Evolutionary conservation across 2,113 vertebrate genomes (phyloP), one percentile per base, ranked within the genome.

Genomic region (Calidris pugnax): DNA sequence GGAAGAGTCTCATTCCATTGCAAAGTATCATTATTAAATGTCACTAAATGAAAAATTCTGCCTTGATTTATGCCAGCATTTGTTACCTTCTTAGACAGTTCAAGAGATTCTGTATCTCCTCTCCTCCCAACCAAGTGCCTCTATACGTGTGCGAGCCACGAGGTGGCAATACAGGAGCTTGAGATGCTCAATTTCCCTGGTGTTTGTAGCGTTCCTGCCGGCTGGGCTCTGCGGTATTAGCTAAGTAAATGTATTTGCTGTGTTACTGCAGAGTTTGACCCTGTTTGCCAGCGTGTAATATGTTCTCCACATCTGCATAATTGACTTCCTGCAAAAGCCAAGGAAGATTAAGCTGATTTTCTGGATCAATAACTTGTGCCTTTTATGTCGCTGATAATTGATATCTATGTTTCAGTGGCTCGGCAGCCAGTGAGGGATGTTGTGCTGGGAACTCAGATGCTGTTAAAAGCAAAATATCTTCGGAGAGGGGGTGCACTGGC

Each of bases 161-260:
- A 85, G 95, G 69, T 95, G 97, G 96, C 95, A 93, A 71, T 93
- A n/a, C 19, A 87, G 32, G 90, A 92, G 62, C 60, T 93, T 27
- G 39, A 9, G 0, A 86, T 12, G 33, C 45, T 45, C 5, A 24
- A 55, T 67, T 53, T 67, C 33, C 56, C 12, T 43, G n/a, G 2
- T 2, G 1, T 28, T 66, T 0, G 0, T 12, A 7, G 47, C 45
- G 0, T n/a, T 64, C 22, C 0, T 0, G 0, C 19, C 4, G 5
- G 3, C 17, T 10, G 7, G 19, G 21, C 27, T 78, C 67, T 37
- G 72, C 6, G 8, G 6, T 26, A 14, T 68, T 39, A 50, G 56
- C 11, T 10, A 23, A 69, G 47, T 20, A 90, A 94, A 77, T 20
- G 4, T 3, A 33, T 51, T 74, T 28, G 15, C 47, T 43, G 37